Conservation (phyloP, 2,797 vertebrate species). For the Cuculus canorus region DNA sequence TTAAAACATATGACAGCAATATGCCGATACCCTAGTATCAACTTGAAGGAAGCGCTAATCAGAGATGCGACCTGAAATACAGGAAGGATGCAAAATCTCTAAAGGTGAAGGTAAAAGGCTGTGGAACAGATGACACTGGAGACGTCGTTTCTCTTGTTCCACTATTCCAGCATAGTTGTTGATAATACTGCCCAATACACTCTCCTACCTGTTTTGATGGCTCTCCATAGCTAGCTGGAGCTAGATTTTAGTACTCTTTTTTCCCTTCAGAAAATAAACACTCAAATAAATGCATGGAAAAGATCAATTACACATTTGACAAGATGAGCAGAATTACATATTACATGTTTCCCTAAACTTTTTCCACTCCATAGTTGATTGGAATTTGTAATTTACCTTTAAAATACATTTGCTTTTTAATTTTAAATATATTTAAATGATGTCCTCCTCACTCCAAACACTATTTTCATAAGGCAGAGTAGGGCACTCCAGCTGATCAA, state of each 20-base stretch:
- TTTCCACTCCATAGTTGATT: background rate
- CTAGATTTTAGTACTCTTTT: background rate
- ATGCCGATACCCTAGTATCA: background rate
- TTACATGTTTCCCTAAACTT: background rate
- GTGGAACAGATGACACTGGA: background rate
- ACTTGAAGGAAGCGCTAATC: background rate
- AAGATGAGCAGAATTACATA: background rate
- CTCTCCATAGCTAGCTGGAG: background rate
- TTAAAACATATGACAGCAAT: background rate
- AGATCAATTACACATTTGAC: background rate
- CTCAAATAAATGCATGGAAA: background rate
- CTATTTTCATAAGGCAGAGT: background rate
- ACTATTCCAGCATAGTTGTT: background rate
- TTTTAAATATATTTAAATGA: no score
- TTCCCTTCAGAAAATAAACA: background rate
- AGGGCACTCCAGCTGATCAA: background rate
- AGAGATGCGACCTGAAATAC: accelerated
- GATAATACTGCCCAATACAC: background rate
- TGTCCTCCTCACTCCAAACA: background rate
- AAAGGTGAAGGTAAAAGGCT: background rate
- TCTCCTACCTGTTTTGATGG: background rate
- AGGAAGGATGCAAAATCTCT: background rate
- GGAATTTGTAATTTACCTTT: background rate
- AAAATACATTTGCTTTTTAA: background rate
- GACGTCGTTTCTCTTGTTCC: background rate